Evolutionary conservation across 2,888 invertebrate species (phyloP).

Genomic region (Choreutis nemorana): DNA sequence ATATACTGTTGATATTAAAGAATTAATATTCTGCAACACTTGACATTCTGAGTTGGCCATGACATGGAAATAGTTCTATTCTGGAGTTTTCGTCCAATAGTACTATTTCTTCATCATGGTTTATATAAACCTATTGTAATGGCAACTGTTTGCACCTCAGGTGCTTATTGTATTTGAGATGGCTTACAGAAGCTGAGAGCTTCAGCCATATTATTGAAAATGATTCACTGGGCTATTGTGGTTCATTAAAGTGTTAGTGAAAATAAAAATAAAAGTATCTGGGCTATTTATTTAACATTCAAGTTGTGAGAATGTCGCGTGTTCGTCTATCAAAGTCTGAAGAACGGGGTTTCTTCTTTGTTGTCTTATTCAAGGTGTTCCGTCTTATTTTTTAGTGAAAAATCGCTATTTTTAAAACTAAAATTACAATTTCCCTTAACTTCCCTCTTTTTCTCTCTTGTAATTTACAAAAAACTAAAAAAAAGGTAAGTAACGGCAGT

Average conservation of each 20-base stretch:
- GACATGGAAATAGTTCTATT: too few species aligned
- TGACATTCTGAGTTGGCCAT: conserved; percentile 46
- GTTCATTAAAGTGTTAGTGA: conserved; percentile 24
- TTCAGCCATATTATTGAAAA: conserved; percentile 29
- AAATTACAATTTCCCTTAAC: conserved; percentile 2
- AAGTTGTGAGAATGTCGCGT: conserved; percentile 52
- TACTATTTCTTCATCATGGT: too few species aligned
- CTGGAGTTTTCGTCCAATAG: too few species aligned
- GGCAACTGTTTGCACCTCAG: conserved; percentile 44
- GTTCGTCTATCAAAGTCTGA: too few species aligned
- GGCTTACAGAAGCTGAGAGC: conserved; percentile 25
- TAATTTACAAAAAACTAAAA: conserved; percentile 39
- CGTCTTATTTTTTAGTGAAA: conserved; percentile 36
- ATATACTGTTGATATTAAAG: conserved; percentile 60
- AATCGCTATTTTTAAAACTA: conserved; percentile 46
- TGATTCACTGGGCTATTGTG: conserved; percentile 58
- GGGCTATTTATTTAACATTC: conserved; percentile 51
- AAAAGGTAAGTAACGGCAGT: conserved; percentile 51
- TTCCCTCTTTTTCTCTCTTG: too few species aligned
- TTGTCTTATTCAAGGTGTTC: conserved; percentile 26
- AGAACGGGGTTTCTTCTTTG: too few species aligned
- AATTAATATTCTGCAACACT: conserved; percentile 64
- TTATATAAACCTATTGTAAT: conserved; percentile 51
- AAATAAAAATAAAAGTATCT: conserved; percentile 37
- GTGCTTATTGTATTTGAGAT: conserved; percentile 17